Percentiles rank a stretch among this genome's conserved stretches.
Conservation (phyloP, 1,140 invertebrate species). For the Heliconius hewitsoni region DNA sequence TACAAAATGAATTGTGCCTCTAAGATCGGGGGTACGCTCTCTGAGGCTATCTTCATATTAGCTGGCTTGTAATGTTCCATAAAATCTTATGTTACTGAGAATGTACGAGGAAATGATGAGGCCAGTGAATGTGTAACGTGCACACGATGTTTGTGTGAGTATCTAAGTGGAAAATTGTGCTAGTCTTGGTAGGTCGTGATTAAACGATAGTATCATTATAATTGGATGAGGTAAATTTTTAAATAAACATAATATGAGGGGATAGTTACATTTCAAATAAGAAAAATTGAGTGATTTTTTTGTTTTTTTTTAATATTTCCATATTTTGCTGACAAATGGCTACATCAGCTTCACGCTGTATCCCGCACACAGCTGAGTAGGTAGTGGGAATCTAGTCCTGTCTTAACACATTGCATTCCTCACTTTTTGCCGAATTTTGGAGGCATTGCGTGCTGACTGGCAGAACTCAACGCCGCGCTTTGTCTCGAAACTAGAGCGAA, state of each 20-base stretch:
- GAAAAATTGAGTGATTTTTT: too few relatives aligned
- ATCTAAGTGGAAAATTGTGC: conserved; percentile 57
- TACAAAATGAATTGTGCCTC: conserved; percentile 60
- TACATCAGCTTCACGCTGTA: too few relatives aligned
- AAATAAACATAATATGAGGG: not conserved
- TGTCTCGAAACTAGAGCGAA: too few relatives aligned
- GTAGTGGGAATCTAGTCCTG: too few relatives aligned
- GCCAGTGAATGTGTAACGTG: conserved; percentile 40
- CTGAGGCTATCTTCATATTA: conserved; percentile 42
- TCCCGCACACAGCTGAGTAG: too few relatives aligned
- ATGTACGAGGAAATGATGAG: conserved; percentile 22
- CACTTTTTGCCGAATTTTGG: too few relatives aligned
- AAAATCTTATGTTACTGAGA: not conserved
- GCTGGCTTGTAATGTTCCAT: conserved; percentile 9
- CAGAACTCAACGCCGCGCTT: too few relatives aligned
- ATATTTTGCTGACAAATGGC: not conserved
- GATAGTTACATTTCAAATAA: not conserved
- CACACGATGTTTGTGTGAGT: conserved; percentile 50
- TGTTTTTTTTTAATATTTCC: not conserved
- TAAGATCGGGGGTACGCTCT: conserved; percentile 62
- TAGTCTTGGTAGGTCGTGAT: conserved; percentile 42
- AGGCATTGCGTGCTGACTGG: too few relatives aligned
- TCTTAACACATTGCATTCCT: too few relatives aligned
- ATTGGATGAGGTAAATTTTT: conserved; percentile 13
- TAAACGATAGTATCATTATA: conserved; percentile 7